A percentile compares a stretch with the other conserved stretches of the same genome.
These are phyloP conservation scores for Eudyptes chrysolophus DNA, from an alignment of 2,113 vertebrate genomes.

Conservation along the genomic window DNA sequence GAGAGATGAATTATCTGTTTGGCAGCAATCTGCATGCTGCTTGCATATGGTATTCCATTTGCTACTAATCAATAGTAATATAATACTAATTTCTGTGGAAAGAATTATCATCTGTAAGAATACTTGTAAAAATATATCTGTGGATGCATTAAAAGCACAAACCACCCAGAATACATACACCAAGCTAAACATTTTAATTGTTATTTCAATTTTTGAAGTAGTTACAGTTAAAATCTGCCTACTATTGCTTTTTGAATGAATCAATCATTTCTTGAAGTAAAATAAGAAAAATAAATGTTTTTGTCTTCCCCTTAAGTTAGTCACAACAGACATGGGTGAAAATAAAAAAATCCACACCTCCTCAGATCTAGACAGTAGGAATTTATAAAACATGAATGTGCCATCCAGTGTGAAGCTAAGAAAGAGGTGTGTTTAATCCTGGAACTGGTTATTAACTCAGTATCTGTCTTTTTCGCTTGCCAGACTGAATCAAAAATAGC, in stretches of 20 bases:
- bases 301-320: neutral
- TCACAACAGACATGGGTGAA: neutral
- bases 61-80: neutral
- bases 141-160: neutral
- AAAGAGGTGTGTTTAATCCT: neutral
- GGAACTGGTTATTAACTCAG: constrained; percentile 4
- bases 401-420: neutral
- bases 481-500: constrained; percentile 4
- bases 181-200: neutral
- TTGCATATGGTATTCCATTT: neutral
- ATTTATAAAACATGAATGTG: neutral
- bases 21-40: neutral
- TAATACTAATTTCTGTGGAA: neutral
- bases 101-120: neutral
- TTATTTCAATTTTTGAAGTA: neutral
- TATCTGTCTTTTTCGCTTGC: neutral
- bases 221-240: neutral
- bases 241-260: neutral
- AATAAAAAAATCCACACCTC: neutral
- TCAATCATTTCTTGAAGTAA: neutral
- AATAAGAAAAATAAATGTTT: neutral
- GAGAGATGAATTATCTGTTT: neutral
- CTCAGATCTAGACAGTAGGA: neutral
- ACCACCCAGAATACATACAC: neutral
- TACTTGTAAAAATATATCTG: neutral